Percentiles rank a stretch among this genome's conserved stretches.
phyloP scores from a whole-genome alignment of 1,140 invertebrate genomes.

The Pteromalus puparum region DNA sequence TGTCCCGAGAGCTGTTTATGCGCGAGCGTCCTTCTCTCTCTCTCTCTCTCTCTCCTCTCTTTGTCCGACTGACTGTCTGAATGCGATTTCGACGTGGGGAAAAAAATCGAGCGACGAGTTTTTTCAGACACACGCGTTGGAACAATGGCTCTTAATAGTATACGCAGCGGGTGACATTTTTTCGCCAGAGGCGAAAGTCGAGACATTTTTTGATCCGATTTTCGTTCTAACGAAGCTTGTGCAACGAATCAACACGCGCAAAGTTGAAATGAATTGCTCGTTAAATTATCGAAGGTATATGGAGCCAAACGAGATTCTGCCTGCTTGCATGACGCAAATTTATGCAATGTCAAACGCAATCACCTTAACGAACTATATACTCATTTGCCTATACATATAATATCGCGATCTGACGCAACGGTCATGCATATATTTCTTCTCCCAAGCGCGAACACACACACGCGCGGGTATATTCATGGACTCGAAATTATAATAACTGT shows the following conservation, averaged over 20 bases:
- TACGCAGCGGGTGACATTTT: background rate
- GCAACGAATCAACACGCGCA: no score
- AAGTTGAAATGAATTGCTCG: background rate
- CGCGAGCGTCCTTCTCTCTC: conserved; percentile 32
- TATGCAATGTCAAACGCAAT: background rate
- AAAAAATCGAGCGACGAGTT: background rate
- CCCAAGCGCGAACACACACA: background rate
- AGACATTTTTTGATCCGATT: background rate
- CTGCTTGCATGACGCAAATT: background rate
- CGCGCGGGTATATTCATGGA: no score
- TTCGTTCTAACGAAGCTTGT: background rate
- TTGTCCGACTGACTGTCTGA: background rate
- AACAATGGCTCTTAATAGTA: background rate
- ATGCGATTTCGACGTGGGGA: background rate
- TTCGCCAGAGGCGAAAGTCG: background rate
- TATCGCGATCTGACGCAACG: background rate
- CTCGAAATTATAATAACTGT: background rate
- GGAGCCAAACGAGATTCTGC: background rate
- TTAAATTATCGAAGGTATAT: background rate
- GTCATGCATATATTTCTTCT: background rate
- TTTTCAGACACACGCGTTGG: background rate
- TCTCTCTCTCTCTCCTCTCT: conserved; percentile 2
- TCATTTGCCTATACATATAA: background rate
- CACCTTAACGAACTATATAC: background rate
- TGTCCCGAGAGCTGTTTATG: conserved; percentile 32